phyloP scores from a whole-genome alignment of 2,888 invertebrate genomes.

The Mesochorus sp. region DNA sequence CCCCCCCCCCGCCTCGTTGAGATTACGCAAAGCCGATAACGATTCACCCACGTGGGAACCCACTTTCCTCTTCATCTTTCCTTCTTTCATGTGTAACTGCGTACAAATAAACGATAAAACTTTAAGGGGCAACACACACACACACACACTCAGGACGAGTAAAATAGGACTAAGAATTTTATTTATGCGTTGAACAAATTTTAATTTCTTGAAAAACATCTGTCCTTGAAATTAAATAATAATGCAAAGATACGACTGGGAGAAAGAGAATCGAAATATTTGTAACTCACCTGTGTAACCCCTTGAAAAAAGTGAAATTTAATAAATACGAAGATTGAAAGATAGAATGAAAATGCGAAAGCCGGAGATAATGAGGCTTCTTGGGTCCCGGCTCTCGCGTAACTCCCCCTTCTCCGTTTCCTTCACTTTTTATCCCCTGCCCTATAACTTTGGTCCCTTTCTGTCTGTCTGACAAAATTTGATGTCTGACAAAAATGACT shows the following conservation, averaged over 20 bases:
- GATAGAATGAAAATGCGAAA: neutral
- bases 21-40: conserved; percentile 30
- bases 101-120: neutral
- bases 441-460: neutral
- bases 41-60: conserved; percentile 45
- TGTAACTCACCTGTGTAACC: no score
- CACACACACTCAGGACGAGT: no score
- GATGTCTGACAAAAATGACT: conserved; percentile 28
- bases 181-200: no score
- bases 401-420: no score
- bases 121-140: no score
- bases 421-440: no score
- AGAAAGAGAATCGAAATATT: no score
- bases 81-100: neutral
- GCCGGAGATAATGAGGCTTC: conserved; percentile 34
- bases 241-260: neutral
- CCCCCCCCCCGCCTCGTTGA: neutral
- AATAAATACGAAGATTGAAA: neutral
- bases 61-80: neutral
- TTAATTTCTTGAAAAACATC: no score
- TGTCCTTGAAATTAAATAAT: neutral
- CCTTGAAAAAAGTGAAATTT: neutral
- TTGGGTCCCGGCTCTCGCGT: conserved; percentile 6
- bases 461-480: conserved; percentile 16
- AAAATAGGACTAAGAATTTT: no score